Evolutionary conservation across 2,888 invertebrate genomes (phyloP), one percentile per base, ranked within the genome.

Genomic region (Drosophila cognata): DNA sequence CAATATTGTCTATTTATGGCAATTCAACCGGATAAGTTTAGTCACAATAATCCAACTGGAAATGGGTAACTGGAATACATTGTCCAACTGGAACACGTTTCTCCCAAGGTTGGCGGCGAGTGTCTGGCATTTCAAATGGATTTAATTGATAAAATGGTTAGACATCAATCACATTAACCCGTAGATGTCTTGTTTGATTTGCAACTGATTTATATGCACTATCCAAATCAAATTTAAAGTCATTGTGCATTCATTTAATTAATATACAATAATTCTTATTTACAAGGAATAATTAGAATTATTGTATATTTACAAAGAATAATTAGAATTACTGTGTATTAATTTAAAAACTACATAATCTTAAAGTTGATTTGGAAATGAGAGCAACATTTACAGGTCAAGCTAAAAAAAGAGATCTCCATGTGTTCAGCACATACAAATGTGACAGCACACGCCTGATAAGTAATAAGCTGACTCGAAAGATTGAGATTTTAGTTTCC

Each of bases 71-170:
- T 48, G 33, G 57, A 56, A 46, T 46, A 28, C 16, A 46, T 16
- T 46, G 25, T 25, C 25, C 74, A 35, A 28, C 16, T 51, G 28
- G 29, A 29, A 46, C 25, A 46, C 46, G 46, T 46, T 46, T 16
- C 16, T 16, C 25, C 25, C 38, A 56, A 10, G 63, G 52, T 38
- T 38, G 35, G 57, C 72, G 70, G 68, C 57, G 65, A 62, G 56
- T 52, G 82, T 76, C 73, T 77, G 70, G 68, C 66, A 75, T 72
- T 69, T 68, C 56, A 66, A 77, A 78, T 74, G 41, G 43, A 65
- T 72, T 61, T 35, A 55, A 82, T 85, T 80, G 69, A 83, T 81
- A 79, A 79, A 71, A 68, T 66, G 51, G 67, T 79, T 81, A 66
- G 46, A 74, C 70, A 60, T 48, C 28, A 48, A 51, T 57, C 36